A percentile compares a stretch with the other conserved stretches of the same genome.
phyloP scores from a whole-genome alignment of 2,797 vertebrate species.

The Peromyscus eremicus region DNA sequence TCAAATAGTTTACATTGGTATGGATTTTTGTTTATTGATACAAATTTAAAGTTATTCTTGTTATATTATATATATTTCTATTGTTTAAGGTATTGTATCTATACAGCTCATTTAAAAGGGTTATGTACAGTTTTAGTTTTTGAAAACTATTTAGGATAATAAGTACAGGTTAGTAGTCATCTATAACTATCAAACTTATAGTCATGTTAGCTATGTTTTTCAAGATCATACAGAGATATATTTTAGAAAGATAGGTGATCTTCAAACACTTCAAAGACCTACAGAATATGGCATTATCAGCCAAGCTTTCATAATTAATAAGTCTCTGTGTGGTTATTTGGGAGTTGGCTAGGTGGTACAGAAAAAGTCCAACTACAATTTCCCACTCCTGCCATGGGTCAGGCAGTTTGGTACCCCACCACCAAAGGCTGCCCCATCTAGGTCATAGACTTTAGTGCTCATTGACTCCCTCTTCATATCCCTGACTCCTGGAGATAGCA shows the following conservation, averaged over 20 bases:
- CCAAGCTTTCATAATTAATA: neutral
- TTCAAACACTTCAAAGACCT: neutral
- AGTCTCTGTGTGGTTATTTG: neutral
- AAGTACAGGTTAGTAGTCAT: neutral
- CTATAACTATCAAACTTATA: neutral
- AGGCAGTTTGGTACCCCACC: neutral
- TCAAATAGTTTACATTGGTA: neutral
- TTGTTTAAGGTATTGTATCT: neutral
- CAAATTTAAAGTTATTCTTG: neutral
- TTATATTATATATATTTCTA: neutral
- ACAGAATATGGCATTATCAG: neutral
- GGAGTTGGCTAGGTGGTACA: neutral
- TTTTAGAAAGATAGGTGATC: neutral
- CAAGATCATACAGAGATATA: neutral
- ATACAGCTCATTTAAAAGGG: neutral
- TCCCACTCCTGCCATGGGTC: neutral
- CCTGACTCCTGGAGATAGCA: neutral
- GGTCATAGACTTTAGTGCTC: neutral
- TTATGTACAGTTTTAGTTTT: neutral
- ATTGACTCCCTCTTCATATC: neutral
- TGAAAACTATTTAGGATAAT: neutral
- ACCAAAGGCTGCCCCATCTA: neutral
- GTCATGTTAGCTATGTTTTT: no score
- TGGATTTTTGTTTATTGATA: neutral
- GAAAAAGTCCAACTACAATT: neutral